Conservation (phyloP, 2,797 vertebrate genomes). For the Gadopsis marmoratus region DNA sequence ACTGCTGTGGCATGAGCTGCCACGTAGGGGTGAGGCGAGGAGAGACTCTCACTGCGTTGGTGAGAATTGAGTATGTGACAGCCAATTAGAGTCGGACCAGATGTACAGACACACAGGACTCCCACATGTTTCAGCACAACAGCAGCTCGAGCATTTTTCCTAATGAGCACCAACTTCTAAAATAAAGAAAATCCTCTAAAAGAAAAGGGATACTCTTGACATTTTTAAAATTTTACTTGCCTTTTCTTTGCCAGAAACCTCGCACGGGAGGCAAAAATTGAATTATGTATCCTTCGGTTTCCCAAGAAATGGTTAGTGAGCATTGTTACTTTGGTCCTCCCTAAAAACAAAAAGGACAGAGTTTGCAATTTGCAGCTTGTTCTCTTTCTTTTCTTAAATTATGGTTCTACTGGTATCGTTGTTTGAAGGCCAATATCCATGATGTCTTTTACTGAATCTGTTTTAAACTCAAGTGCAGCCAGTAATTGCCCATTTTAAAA, state of each 20-base stretch:
- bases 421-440: slow-evolving; percentile 3
- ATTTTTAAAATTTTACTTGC: slow-evolving; percentile 23
- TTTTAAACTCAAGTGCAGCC: not conserved
- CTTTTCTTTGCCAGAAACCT: slow-evolving; percentile 35
- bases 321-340: slow-evolving; percentile 21
- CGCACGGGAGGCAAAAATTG: slow-evolving; percentile 25
- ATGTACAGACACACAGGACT: slow-evolving; percentile 31
- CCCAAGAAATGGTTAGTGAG: slow-evolving; percentile 15
- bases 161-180: slow-evolving; percentile 54
- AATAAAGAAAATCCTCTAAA: slow-evolving; percentile 12
- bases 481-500: slow-evolving; percentile 12
- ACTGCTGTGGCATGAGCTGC: slow-evolving; percentile 43
- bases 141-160: slow-evolving; percentile 50
- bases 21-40: slow-evolving; percentile 39
- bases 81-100: slow-evolving; percentile 71
- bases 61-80: slow-evolving; percentile 62
- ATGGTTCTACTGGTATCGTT: slow-evolving; percentile 4
- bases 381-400: slow-evolving; percentile 24
- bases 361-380: slow-evolving; percentile 1
- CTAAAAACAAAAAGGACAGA: slow-evolving; percentile 27
- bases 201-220: slow-evolving; percentile 16
- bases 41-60: slow-evolving; percentile 41
- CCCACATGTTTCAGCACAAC: slow-evolving; percentile 24
- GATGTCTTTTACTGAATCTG: not conserved
- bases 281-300: slow-evolving; percentile 23